These are phyloP conservation scores for Dendrolimus pini DNA, from an alignment of 2,888 invertebrate species.

Conservation along the genomic window DNA sequence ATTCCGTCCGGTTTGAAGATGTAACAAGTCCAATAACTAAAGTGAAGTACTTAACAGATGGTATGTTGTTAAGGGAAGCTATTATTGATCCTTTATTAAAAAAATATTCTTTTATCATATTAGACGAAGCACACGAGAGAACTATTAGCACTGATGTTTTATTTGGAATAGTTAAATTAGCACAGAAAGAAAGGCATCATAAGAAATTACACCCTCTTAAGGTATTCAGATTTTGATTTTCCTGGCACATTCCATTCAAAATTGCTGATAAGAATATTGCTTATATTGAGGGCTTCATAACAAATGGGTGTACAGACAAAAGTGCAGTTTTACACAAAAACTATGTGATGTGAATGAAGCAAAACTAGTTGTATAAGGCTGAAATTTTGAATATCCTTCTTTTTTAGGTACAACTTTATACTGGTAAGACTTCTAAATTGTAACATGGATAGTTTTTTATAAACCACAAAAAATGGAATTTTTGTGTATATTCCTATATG, in stretches of 20 bases:
- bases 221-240: constrained; percentile 43
- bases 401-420: too few relatives aligned
- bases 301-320: too few relatives aligned
- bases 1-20: constrained; percentile 94
- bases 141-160: constrained; percentile 96
- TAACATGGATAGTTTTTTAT: too few relatives aligned
- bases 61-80: constrained; percentile 94
- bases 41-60: constrained; percentile 95
- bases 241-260: background rate
- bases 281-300: too few relatives aligned
- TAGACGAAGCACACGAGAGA: constrained; percentile 97
- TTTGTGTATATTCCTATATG: too few relatives aligned
- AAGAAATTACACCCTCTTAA: constrained; percentile 80
- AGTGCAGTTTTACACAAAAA: too few relatives aligned
- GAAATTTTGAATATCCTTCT: too few relatives aligned
- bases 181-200: constrained; percentile 84
- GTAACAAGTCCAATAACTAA: constrained; percentile 86
- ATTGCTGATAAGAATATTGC: background rate
- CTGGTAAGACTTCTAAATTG: too few relatives aligned
- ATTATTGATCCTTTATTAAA: constrained; percentile 84
- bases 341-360: too few relatives aligned
- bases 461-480: too few relatives aligned
- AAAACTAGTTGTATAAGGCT: too few relatives aligned
- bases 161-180: constrained; percentile 93
- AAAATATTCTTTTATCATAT: constrained; percentile 88